phyloP scores from a whole-genome alignment of 2,888 invertebrate species.

The Chalcis sispes region DNA sequence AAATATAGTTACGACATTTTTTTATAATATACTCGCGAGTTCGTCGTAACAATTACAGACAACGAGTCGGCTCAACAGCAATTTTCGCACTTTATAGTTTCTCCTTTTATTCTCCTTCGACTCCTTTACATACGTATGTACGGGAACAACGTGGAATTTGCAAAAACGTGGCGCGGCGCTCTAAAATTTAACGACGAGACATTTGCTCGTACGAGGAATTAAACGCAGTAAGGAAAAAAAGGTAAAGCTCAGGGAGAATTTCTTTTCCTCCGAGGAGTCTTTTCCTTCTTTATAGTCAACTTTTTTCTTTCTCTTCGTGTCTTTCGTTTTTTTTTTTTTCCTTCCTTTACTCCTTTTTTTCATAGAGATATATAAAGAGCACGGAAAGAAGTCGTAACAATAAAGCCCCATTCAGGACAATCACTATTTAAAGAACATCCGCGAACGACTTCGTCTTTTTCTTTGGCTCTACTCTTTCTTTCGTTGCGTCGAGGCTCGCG shows the following conservation, averaged over 20 bases:
- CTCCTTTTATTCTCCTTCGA: not conserved
- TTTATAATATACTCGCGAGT: no score
- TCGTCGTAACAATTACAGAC: not conserved
- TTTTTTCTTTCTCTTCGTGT: not conserved
- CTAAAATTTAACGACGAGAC: slow-evolving; percentile 51
- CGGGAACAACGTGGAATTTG: not conserved
- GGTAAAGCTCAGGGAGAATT: slow-evolving; percentile 25
- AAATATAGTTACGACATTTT: no score
- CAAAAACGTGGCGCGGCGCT: slow-evolving; percentile 8
- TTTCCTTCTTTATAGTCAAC: slow-evolving; percentile 24
- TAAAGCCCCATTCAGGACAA: slow-evolving; percentile 41
- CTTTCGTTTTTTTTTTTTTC: not conserved
- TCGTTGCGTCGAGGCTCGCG: not conserved
- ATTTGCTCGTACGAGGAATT: slow-evolving; percentile 47
- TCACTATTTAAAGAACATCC: slow-evolving; percentile 53
- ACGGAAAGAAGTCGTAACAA: slow-evolving; percentile 36
- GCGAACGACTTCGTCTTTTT: slow-evolving; percentile 33
- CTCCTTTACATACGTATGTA: not conserved
- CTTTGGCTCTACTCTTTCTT: not conserved
- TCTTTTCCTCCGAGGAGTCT: slow-evolving; percentile 31
- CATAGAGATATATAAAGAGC: not conserved
- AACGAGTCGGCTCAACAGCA: no score
- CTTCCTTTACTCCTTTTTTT: not conserved
- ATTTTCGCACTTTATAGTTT: no score
- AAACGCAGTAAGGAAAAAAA: slow-evolving; percentile 14